phyloP scores from a whole-genome alignment of 1,140 invertebrate genomes.

The Meloidogyne hapla region DNA sequence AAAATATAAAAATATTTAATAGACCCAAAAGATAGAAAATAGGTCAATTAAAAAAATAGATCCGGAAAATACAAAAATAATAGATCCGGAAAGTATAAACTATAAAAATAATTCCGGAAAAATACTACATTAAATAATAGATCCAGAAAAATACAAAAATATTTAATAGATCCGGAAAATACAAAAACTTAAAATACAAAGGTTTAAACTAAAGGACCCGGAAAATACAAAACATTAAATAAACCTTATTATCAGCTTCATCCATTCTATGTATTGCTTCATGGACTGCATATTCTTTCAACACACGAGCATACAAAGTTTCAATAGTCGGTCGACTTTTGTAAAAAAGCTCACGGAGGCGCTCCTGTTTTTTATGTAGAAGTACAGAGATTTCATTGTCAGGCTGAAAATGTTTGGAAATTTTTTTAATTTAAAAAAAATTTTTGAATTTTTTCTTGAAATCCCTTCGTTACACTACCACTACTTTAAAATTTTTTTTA shows the following conservation, averaged over 20 bases:
- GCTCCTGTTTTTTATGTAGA: slow-evolving; percentile 15
- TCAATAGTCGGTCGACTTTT: slow-evolving; percentile 14
- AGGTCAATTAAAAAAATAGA: too few species aligned
- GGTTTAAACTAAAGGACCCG: too few species aligned
- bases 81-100: too few species aligned
- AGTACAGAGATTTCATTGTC: slow-evolving; percentile 2
- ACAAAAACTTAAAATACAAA: neutral
- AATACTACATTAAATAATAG: too few species aligned
- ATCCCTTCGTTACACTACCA: too few species aligned
- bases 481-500: too few species aligned
- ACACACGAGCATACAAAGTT: slow-evolving; percentile 10
- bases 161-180: neutral
- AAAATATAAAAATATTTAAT: slow-evolving; percentile 8
- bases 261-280: slow-evolving; percentile 20
- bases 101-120: too few species aligned
- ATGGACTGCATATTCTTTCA: slow-evolving; percentile 15
- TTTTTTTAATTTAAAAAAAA: too few species aligned
- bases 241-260: slow-evolving; percentile 19
- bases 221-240: neutral
- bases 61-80: neutral
- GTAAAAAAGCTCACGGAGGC: neutral
- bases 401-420: neutral
- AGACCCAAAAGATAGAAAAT: too few species aligned
- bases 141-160: slow-evolving; percentile 18
- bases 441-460: too few species aligned